Percentiles rank a stretch among this genome's conserved stretches.
phyloP scores from a whole-genome alignment of 2,113 vertebrate genomes.

The Melanerpes formicivorus region DNA sequence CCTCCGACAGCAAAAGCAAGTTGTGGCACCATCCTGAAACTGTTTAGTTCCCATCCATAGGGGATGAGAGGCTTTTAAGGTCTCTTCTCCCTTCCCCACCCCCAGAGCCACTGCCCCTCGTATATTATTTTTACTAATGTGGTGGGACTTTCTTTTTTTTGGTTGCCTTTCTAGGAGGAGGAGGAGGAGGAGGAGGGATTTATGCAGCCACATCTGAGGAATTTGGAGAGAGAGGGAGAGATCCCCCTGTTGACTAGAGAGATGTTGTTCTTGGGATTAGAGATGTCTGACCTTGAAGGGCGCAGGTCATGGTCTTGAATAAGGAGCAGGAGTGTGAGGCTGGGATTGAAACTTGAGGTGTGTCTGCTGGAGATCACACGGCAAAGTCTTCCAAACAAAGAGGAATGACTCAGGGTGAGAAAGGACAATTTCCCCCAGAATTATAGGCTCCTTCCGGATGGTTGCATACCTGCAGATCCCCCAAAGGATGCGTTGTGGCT shows the following conservation, averaged over 20 bases:
- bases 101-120: neutral
- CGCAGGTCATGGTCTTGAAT: slow-evolving; percentile 52
- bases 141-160: neutral
- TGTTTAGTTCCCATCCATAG: neutral
- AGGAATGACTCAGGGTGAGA: neutral
- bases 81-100: slow-evolving; percentile 14
- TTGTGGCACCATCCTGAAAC: neutral
- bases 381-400: slow-evolving; percentile 10
- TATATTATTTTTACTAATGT: slow-evolving; percentile 45
- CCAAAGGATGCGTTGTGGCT: neutral
- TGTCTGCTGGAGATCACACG: slow-evolving; percentile 29
- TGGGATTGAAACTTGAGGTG: slow-evolving; percentile 39
- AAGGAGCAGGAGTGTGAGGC: neutral
- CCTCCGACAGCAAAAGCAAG: neutral
- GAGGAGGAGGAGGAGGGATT: neutral
- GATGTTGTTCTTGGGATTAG: slow-evolving; percentile 55
- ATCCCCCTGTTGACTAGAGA: neutral
- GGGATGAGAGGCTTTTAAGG: slow-evolving; percentile 31
- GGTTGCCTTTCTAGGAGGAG: neutral
- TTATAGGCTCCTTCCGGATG: neutral
- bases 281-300: slow-evolving; percentile 64
- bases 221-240: neutral
- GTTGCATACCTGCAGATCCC: neutral
- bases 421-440: neutral
- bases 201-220: neutral